Base-by-base conservation (phyloP, 2,888 invertebrate species). In the Halocaridina rubra region DNA sequence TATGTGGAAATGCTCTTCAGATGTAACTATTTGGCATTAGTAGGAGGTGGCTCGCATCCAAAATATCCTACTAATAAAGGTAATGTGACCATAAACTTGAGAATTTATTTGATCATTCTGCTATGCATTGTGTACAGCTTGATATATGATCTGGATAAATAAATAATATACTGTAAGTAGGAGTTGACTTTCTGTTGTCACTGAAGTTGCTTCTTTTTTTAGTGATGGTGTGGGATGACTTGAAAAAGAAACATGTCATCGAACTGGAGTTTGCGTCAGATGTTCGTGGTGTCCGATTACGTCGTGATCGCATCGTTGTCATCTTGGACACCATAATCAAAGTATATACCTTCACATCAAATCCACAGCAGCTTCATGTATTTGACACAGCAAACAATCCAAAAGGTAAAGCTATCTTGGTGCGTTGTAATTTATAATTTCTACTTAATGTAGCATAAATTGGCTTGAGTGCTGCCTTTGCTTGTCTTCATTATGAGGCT, bases 141-240 rank as follows among this genome's bases (percentile, higher is more conserved):
- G 61, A 61, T 61, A 10, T 61, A 61, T 39, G 8, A 8, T 7
- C 7, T 39, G 39, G 39, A n/a, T n/a, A n/a, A n/a, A n/a, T n/a
- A n/a, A n/a, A n/a, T n/a, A n/a, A n/a, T n/a, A n/a, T n/a, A n/a
- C 61, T 61, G 13, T 8, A 22, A 22, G 30, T 30, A 22, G 27
- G 76, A 22, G 72, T 27, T 71, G 10, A 8, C 5, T 10, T 39
- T 74, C 13, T 24, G 19, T 7, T 71, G 8, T 10, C 10, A 13
- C 27, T 8, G 8, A 7, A 27, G 33, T 30, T 8, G 27, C 1
- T 46, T 71, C 33, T n/a, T 78, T 30, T 72, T 81, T 8, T 90
- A 94, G 98, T 99, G 22, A 95, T 98, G 92, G 96, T 99, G 89
- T 99, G 99, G 99, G 99, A 99, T 91, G 99, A 99, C 92, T 92